These are phyloP conservation scores for Heliangelus exortis DNA, from an alignment of 2,797 vertebrate species.

Conservation along the genomic window DNA sequence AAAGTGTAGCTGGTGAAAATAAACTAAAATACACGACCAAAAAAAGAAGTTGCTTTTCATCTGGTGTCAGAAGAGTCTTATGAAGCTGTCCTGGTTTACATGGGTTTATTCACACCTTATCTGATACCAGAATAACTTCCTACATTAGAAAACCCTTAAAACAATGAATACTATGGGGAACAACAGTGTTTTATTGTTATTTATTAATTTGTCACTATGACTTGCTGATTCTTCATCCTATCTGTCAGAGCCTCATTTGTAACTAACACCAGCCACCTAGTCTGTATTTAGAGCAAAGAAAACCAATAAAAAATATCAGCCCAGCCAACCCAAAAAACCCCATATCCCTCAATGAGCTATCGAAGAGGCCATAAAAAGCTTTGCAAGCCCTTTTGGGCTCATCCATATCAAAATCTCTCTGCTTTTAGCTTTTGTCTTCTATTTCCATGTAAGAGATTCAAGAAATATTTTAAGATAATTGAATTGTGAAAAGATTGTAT, in stretches of 20 bases:
- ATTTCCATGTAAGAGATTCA: background rate
- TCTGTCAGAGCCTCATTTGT: background rate
- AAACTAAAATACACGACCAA: background rate
- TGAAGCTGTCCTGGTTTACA: background rate
- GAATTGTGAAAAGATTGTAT: background rate
- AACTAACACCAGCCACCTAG: background rate
- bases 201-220: background rate
- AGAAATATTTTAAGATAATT: background rate
- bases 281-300: background rate
- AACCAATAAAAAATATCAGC: too few relatives aligned
- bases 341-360: background rate
- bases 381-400: background rate
- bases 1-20: background rate
- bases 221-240: background rate
- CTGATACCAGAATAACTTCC: background rate
- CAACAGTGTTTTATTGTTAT: background rate
- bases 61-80: background rate
- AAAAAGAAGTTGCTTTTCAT: background rate
- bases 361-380: background rate
- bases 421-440: background rate
- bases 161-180: background rate
- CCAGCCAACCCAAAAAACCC: background rate
- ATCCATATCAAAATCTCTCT: background rate
- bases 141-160: background rate
- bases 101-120: background rate